These are phyloP conservation scores for Poecilia latipinna DNA, from an alignment of 2,113 vertebrate genomes.

Conservation along the genomic window DNA sequence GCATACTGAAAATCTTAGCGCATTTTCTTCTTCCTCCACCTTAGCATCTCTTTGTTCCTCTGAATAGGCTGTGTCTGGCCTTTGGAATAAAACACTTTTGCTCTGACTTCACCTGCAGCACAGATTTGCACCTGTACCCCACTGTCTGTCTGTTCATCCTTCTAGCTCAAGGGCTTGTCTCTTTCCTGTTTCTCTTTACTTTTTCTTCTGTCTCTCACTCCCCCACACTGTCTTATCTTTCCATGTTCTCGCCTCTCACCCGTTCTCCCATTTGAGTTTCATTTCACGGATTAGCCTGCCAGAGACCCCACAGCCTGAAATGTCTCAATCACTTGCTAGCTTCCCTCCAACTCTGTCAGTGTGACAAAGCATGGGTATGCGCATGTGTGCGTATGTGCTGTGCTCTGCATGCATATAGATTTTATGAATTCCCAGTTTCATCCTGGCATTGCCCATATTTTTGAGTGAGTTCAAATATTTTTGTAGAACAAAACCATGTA, in stretches of 20 bases:
- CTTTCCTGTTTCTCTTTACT: constrained; percentile 41
- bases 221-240: constrained; percentile 68
- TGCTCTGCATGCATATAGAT: constrained; percentile 21
- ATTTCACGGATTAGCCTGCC: constrained; percentile 79
- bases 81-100: constrained; percentile 20
- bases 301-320: constrained; percentile 70
- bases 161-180: constrained; percentile 59
- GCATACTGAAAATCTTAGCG: neutral
- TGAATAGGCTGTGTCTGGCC: constrained; percentile 12
- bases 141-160: constrained; percentile 61
- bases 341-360: constrained; percentile 32
- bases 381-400: constrained; percentile 18
- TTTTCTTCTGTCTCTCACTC: constrained; percentile 31
- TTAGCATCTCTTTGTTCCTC: constrained; percentile 35
- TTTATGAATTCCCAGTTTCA: constrained; percentile 33
- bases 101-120: constrained; percentile 53
- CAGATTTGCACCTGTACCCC: constrained; percentile 32
- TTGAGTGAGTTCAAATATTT: constrained; percentile 49
- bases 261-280: constrained; percentile 72
- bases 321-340: constrained; percentile 71
- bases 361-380: constrained; percentile 37
- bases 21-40: constrained; percentile 2
- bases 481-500: neutral
- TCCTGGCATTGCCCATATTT: constrained; percentile 28
- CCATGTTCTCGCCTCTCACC: constrained; percentile 58